Evolutionary conservation across 2,797 vertebrate species (phyloP).

Genomic region (Lutjanus argentimaculatus): DNA sequence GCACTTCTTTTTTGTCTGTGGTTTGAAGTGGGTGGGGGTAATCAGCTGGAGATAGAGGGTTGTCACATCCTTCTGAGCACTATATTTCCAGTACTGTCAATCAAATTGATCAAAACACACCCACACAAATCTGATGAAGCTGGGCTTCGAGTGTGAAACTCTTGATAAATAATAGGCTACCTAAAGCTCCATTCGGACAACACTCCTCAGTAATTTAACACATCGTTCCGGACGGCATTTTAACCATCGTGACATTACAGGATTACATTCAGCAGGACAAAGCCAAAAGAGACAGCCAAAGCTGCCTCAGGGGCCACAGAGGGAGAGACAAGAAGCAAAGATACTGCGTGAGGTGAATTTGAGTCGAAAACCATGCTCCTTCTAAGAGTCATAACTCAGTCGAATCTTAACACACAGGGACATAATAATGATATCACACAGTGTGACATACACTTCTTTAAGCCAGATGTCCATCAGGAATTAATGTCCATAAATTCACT

Average conservation of each 20-base stretch:
- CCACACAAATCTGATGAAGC: not conserved
- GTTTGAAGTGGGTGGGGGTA: slow-evolving; percentile 12
- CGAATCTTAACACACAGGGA: not conserved
- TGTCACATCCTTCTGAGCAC: not conserved
- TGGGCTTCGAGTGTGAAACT: not conserved
- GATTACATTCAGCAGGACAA: not conserved
- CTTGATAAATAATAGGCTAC: slow-evolving; percentile 3
- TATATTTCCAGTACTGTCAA: not conserved
- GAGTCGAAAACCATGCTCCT: not conserved
- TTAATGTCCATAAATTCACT: not conserved
- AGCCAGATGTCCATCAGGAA: not conserved
- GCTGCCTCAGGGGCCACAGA: not conserved
- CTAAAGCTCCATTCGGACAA: not conserved
- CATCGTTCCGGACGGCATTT: slow-evolving; percentile 1
- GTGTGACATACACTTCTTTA: not conserved
- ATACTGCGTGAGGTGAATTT: too few relatives aligned
- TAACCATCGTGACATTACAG: slow-evolving; percentile 6
- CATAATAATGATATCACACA: not conserved
- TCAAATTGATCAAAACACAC: not conserved
- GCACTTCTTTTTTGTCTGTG: not conserved
- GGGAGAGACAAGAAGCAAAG: not conserved
- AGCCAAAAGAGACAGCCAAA: not conserved
- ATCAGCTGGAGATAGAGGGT: not conserved
- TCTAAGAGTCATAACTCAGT: not conserved
- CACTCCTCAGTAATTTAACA: slow-evolving; percentile 8